Conservation (phyloP, 2,888 invertebrate species). For the Phortica okadai region DNA sequence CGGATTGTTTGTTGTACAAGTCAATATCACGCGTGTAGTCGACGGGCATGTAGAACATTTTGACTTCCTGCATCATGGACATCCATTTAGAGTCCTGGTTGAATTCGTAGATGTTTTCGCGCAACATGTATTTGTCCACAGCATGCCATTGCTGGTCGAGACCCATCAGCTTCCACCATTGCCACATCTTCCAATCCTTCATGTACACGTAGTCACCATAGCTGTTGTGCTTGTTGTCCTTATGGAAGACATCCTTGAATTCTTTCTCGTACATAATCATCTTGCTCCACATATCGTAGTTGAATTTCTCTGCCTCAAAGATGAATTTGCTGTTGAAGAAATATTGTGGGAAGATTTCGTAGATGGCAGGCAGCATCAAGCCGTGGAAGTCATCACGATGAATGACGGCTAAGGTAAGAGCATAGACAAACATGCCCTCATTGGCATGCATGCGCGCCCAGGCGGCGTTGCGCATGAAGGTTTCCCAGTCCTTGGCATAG, state of each 20-base stretch:
- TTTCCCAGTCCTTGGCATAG: conserved; percentile 84
- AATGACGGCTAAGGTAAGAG: conserved; percentile 80
- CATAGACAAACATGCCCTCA: conserved; percentile 83
- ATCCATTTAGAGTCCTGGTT: conserved; percentile 62
- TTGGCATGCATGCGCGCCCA: conserved; percentile 83
- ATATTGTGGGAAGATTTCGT: conserved; percentile 85
- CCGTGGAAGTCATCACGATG: conserved; percentile 82
- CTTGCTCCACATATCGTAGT: conserved; percentile 76
- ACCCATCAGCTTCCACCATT: conserved; percentile 73
- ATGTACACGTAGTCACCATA: conserved; percentile 60
- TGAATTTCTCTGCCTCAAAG: conserved; percentile 80
- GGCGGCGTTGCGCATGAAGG: conserved; percentile 83
- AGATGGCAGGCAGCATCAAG: conserved; percentile 82
- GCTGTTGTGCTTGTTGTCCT: conserved; percentile 55
- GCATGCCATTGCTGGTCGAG: conserved; percentile 65
- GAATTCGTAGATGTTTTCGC: conserved; percentile 64
- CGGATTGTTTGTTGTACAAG: conserved; percentile 78
- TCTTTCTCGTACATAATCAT: conserved; percentile 75
- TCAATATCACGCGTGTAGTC: conserved; percentile 79
- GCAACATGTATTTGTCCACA: conserved; percentile 62
- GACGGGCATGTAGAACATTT: conserved; percentile 75
- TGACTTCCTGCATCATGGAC: conserved; percentile 58
- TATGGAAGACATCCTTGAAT: conserved; percentile 61
- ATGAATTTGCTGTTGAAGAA: conserved; percentile 84
- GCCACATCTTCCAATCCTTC: conserved; percentile 71